Evolutionary conservation across 2,797 vertebrate genomes (phyloP), one percentile per base, ranked within the genome.

Genomic region (Gallinago nigripennis): DNA sequence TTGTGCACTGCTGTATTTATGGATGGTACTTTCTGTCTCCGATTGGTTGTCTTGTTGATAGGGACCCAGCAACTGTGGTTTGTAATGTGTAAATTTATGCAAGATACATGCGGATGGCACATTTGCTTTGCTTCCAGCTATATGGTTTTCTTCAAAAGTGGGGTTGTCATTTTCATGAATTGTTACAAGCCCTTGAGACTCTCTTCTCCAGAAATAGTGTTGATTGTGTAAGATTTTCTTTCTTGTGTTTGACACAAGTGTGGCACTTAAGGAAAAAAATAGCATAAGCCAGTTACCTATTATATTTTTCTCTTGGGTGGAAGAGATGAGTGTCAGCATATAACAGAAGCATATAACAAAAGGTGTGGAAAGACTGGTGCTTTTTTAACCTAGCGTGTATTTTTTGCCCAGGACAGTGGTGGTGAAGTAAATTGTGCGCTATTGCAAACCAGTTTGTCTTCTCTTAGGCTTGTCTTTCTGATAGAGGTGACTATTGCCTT

Each of bases 101-200:
- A 78, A 19, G 33, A 43, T n/a, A 25, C 31, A 31, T 24, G 45
- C 15, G 12, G 78, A 63, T 66, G 43, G 75, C 82, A 46, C 56
- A 50, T 92, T 65, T 54, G 28, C 53, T 87, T 90, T 88, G 31
- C 48, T 91, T 83, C 61, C 48, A 16, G 16, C 45, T 81, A 65
- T 86, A 72, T n/a, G 91, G 43, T 58, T 86, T 66, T 90, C 61
- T 91, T 93, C 51, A 87, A 30, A 96, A 90, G 57, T 35, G 45
- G 51, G 39, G 41, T 37, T 76, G 53, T 76, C 14, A 60, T 84
- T 73, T 80, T 53, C 65, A 69, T 11, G 0, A 68, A 71, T 48
- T 71, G 35, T 68, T 92, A 43, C 39, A 79, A 78, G 51, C 54
- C 19, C 35, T 28, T 65, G 33, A 72, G 60, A 65, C 30, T 79